These are phyloP conservation scores for Pardosa pseudoannulata DNA, from an alignment of 2,888 invertebrate genomes.

Conservation along the genomic window DNA sequence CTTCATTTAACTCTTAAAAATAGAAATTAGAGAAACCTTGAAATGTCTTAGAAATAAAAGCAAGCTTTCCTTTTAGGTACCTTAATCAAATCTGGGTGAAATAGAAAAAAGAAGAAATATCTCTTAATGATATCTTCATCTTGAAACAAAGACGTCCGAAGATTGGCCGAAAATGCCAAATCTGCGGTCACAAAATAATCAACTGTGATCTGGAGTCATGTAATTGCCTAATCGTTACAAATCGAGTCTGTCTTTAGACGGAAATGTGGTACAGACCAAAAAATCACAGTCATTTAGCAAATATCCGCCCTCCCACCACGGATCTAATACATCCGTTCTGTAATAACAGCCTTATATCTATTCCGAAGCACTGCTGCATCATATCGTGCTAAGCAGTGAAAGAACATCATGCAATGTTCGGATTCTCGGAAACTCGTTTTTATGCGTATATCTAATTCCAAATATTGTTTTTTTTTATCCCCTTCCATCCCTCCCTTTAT, in stretches of 20 bases:
- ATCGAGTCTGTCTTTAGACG: slow-evolving; percentile 16
- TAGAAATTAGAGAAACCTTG: too few species aligned
- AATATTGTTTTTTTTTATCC: slow-evolving; percentile 22
- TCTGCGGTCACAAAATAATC: neutral
- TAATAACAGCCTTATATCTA: slow-evolving; percentile 39
- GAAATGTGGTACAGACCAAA: slow-evolving; percentile 52
- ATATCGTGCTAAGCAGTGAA: slow-evolving; percentile 37
- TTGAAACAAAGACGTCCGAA: too few species aligned
- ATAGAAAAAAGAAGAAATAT: too few species aligned
- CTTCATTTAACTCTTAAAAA: too few species aligned
- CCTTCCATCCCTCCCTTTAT: neutral
- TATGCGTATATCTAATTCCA: neutral
- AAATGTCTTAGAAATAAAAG: too few species aligned
- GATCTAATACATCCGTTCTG: slow-evolving; percentile 40
- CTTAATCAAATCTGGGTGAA: too few species aligned
- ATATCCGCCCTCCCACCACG: neutral
- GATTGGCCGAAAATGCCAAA: too few species aligned
- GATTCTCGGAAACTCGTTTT: slow-evolving; percentile 43
- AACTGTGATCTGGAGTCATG: neutral
- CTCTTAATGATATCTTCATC: too few species aligned
- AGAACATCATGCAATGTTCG: slow-evolving; percentile 42
- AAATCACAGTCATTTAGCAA: slow-evolving; percentile 42
- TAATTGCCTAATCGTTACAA: slow-evolving; percentile 34
- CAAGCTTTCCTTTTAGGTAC: too few species aligned
- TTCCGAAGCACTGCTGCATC: slow-evolving; percentile 14